Conservation (phyloP, 2,888 invertebrate species). For the Fragum fragum region DNA sequence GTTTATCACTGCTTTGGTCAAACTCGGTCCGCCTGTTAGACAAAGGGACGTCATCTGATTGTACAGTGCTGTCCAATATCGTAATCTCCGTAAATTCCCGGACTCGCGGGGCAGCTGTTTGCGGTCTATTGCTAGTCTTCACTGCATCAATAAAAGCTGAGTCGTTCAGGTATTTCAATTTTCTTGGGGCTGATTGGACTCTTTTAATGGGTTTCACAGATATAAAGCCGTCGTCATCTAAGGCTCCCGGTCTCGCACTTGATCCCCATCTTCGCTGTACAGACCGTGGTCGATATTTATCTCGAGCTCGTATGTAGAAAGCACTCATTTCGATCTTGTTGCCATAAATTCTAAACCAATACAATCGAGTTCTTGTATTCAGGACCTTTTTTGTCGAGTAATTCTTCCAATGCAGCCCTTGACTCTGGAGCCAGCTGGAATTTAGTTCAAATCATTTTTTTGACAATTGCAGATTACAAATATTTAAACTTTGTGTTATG, state of each 20-base stretch:
- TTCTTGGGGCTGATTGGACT: conserved; percentile 31
- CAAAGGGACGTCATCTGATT: neutral
- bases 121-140: neutral
- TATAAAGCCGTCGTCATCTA: neutral
- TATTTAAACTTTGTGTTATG: too few relatives aligned
- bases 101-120: conserved; percentile 1
- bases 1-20: conserved; percentile 12
- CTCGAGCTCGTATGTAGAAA: neutral
- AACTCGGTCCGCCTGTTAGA: neutral
- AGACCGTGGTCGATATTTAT: neutral
- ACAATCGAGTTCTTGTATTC: too few relatives aligned
- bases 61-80: neutral
- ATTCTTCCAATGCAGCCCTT: too few relatives aligned
- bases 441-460: too few relatives aligned
- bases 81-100: neutral
- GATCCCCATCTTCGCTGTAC: neutral
- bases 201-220: conserved; percentile 5
- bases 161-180: neutral
- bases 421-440: too few relatives aligned
- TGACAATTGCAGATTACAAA: too few relatives aligned
- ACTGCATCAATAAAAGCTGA: neutral
- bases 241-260: neutral
- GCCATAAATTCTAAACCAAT: too few relatives aligned
- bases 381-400: too few relatives aligned
- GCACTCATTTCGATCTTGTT: too few relatives aligned